A percentile compares a stretch with the other conserved stretches of the same genome.
Evolutionary conservation across 2,797 vertebrate species (phyloP).

Genomic region (Ataeniobius toweri): DNA sequence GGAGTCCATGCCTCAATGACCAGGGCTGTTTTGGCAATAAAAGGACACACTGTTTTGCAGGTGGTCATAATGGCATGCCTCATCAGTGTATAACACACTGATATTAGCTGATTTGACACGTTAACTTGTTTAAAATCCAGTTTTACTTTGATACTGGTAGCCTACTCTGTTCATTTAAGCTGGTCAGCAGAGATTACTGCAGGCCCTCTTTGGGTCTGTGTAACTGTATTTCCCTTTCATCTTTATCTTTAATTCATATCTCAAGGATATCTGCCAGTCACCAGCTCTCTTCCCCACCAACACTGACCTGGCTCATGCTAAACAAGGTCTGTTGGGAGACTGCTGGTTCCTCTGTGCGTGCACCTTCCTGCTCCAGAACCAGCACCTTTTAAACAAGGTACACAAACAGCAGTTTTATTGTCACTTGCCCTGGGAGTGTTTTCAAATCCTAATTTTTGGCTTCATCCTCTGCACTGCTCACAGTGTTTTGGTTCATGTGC

Average conservation of each 20-base stretch:
- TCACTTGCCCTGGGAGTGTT: no score
- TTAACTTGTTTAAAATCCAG: neutral
- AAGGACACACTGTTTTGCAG: neutral
- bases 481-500: neutral
- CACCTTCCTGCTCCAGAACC: slow-evolving; percentile 87
- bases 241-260: slow-evolving; percentile 17
- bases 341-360: slow-evolving; percentile 98
- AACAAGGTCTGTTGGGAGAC: slow-evolving; percentile 94
- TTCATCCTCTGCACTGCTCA: neutral
- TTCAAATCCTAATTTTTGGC: neutral
- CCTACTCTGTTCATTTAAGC: neutral
- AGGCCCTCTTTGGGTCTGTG: neutral
- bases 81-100: neutral
- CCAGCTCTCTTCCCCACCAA: slow-evolving; percentile 85
- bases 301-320: slow-evolving; percentile 83
- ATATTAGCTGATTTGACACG: neutral
- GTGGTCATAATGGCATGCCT: neutral
- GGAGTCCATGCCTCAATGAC: no score
- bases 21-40: neutral
- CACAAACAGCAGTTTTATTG: neutral
- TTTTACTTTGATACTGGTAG: neutral
- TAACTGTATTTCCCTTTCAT: neutral
- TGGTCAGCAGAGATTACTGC: neutral
- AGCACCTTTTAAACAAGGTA: slow-evolving; percentile 88
- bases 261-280: slow-evolving; percentile 87